Conservation (phyloP, 2,888 invertebrate genomes). For the Hermodice carunculata region DNA sequence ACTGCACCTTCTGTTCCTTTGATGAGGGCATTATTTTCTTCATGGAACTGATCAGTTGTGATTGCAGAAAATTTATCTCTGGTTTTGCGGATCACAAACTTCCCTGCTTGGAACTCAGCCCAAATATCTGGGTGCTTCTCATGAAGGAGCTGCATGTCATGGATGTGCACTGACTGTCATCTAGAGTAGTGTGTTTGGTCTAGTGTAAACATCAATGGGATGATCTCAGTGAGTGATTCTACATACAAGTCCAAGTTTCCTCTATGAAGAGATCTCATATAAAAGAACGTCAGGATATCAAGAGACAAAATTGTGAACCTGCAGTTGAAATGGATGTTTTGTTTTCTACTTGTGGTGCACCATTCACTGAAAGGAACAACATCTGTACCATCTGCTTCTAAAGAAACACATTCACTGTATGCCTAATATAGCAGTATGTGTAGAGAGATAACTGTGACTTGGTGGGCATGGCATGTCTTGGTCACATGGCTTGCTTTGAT, state of each 20-base stretch:
- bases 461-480: slow-evolving; percentile 3
- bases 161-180: slow-evolving; percentile 7
- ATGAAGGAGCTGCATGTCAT: slow-evolving; percentile 1
- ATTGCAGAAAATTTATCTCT: slow-evolving; percentile 14
- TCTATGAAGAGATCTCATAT: not conserved
- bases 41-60: slow-evolving; percentile 11
- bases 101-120: slow-evolving; percentile 4
- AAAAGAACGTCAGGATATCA: not conserved
- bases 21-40: slow-evolving; percentile 7
- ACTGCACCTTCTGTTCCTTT: slow-evolving; percentile 14
- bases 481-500: slow-evolving; percentile 5
- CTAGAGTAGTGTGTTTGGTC: slow-evolving; percentile 4
- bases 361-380: not conserved
- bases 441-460: not conserved
- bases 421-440: not conserved
- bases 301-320: not conserved
- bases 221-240: not conserved
- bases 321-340: no score
- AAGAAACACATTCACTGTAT: not conserved
- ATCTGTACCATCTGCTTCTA: not conserved
- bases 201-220: slow-evolving; percentile 1
- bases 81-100: slow-evolving; percentile 12
- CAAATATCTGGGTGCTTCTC: slow-evolving; percentile 4
- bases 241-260: no score
- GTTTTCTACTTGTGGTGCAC: no score